Base-by-base conservation (phyloP, 2,888 invertebrate genomes). In the Horisme vitalbata region DNA sequence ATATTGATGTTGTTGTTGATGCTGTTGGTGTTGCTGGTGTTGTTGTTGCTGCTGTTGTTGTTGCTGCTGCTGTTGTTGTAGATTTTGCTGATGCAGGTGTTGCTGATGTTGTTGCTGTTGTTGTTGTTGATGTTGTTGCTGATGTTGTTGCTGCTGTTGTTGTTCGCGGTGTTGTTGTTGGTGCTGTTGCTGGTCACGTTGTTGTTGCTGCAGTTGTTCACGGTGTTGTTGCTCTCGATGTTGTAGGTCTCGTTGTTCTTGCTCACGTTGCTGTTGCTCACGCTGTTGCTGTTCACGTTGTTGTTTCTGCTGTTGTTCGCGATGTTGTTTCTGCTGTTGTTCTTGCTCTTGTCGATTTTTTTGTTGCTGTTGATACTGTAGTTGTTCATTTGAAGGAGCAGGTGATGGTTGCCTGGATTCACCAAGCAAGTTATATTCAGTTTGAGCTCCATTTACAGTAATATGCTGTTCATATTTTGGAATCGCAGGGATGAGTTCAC, bases 391-490 rank as follows among this genome's bases (percentile, higher is more conserved):
- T 39, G 28, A 51, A 37, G 65, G 41, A 21, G 62, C 47, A 41
- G 61, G 46, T 52, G 68, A 56, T 55, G 75, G 59, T 58, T 74
- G 62, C 51, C 57, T 62, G 43, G 74, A 41, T 30, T 72, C 73
- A 57, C 68, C 74, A 10, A 85, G 64, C 8, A 71, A 71, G 54
- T 64, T 76, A 50, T 75, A 77, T 52, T 73, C 68, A 11, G 77
- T 59, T 65, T 77, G 65, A 36, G 84, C 73, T 30, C 79, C 83
- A 61, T 84, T 81, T n/a, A 92, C 88, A 8, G 94, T 92, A 52
- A 94, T 91, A 61, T 96, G 96, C 60, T 95, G 95, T 77, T 96
- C 96, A 57, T 92, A 93, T 82, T 94, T 95, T 4, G 96, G 93
- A 45, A 96, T 92, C 10, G 96, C 93, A 41, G 94, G 93, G 11